These are phyloP conservation scores for Chromobotia macracanthus DNA, from an alignment of 2,797 vertebrate species.

Conservation along the genomic window DNA sequence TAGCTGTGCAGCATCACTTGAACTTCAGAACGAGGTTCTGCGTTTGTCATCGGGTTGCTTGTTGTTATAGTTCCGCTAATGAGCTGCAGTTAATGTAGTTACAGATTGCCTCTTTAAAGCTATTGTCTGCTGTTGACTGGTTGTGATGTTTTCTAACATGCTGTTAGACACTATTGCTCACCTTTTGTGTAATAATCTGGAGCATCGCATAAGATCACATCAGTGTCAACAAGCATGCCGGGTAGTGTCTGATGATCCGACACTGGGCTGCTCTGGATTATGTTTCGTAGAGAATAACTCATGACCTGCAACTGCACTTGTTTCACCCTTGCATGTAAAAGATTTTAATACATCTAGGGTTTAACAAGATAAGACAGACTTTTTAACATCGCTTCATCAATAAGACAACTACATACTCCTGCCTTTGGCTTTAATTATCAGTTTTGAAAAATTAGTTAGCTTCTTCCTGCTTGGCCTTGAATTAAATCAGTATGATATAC, in stretches of 20 bases:
- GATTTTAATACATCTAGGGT: conserved; percentile 55
- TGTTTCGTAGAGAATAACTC: background rate
- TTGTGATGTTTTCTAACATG: conserved; percentile 12
- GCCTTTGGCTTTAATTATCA: conserved; percentile 69
- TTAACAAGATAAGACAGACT: conserved; percentile 60
- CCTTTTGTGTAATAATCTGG: conserved; percentile 26
- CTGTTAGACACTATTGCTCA: background rate
- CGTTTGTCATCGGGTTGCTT: conserved; percentile 33
- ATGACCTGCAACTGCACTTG: conserved; percentile 24
- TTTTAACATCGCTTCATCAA: conserved; percentile 55
- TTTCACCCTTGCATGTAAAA: conserved; percentile 13
- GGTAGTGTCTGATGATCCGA: background rate
- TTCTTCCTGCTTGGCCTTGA: conserved; percentile 58
- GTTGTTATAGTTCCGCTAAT: conserved; percentile 18
- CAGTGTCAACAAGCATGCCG: conserved; percentile 1
- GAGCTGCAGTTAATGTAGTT: conserved; percentile 19
- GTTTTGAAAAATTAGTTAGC: conserved; percentile 54
- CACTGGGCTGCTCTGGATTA: conserved; percentile 5
- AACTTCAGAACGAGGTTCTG: conserved; percentile 19
- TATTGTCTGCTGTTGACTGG: conserved; percentile 1
- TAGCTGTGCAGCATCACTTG: conserved; percentile 9
- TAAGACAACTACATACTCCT: conserved; percentile 52
- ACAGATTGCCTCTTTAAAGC: conserved; percentile 30
- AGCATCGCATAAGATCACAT: conserved; percentile 5
- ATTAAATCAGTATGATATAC: conserved; percentile 65